Evolutionary conservation across 2,888 invertebrate species (phyloP), one percentile per base, ranked within the genome.

Genomic region (Argyresthia goedartella): DNA sequence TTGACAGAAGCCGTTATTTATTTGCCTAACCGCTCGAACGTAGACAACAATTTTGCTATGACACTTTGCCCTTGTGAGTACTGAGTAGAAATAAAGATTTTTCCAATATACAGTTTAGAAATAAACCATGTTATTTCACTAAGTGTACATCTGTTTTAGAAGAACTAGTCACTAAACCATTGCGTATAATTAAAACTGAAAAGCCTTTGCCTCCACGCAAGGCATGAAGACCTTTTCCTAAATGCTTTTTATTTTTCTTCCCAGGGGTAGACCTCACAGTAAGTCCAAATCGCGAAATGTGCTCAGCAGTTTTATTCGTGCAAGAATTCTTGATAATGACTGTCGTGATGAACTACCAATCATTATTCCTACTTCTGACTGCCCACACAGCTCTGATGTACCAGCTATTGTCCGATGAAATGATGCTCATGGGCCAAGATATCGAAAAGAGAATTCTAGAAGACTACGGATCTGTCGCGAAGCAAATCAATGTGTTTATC

Each of bases 341-440:
- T 13, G 25, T 41, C 4, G 71, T 65, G 0, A 61, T 82, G 0
- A 74, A 73, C 56, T 85, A 73, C 52, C 82, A 84, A 60, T 67
- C 67, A 0, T 58, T 79, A 1, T 59, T 82, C 1, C 50, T 81
- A 1, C 65, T 81, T 13, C 59, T 81, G 3, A 73, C 84, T 53
- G 69, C 69, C 0, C 80, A 84, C 53, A 81, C 81, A 1, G 59
- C 80, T 1, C 59, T 61, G 0, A 76, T 81, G 71, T 82, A 73
- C 49, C 61, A 67, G 39, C 58, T 82, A 54, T 58, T 85, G 9
- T 60, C 79, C 0, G 60, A 68, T 1, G 84, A 84, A 25, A 25
- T 25, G 25, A 25, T 25, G 6, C 25, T 25, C 6, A 25, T 25
- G 25, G 25, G 25, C 2, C 2, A 25, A 25, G 3, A 25, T 25